These are phyloP conservation scores for Lepilemur ruficaudatus DNA, from an alignment of 2,797 vertebrate species.

Conservation along the genomic window DNA sequence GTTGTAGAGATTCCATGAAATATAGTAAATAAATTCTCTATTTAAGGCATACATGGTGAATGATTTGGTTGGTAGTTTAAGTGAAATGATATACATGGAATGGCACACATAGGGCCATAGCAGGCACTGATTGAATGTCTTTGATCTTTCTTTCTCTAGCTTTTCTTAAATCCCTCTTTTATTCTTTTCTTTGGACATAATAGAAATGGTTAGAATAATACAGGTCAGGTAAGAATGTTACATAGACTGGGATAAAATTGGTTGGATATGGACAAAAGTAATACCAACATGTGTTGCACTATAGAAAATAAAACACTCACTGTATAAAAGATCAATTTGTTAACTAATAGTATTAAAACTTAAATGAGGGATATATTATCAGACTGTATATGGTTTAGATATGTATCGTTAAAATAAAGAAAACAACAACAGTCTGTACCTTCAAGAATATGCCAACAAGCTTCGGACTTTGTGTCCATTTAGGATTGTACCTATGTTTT, in stretches of 20 bases:
- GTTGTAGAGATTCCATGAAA: not conserved
- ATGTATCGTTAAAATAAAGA: not conserved
- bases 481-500: not conserved
- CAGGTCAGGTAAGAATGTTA: not conserved
- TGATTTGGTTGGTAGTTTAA: not conserved
- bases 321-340: not conserved
- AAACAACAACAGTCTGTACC: not conserved
- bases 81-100: not conserved
- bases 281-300: not conserved
- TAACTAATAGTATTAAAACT: not conserved
- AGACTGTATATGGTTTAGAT: not conserved
- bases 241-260: not conserved
- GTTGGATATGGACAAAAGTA: not conserved
- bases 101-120: not conserved
- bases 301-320: not conserved
- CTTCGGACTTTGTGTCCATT: not conserved
- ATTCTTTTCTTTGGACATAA: not conserved
- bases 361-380: not conserved
- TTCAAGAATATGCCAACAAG: not conserved
- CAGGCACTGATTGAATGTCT: not conserved
- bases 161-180: not conserved
- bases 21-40: slow-evolving; percentile 29
- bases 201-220: not conserved
- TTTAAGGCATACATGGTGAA: slow-evolving; percentile 13
- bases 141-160: not conserved